Conservation (phyloP, 92 coral and sea anemone species). For the Diadumene lineata region DNA sequence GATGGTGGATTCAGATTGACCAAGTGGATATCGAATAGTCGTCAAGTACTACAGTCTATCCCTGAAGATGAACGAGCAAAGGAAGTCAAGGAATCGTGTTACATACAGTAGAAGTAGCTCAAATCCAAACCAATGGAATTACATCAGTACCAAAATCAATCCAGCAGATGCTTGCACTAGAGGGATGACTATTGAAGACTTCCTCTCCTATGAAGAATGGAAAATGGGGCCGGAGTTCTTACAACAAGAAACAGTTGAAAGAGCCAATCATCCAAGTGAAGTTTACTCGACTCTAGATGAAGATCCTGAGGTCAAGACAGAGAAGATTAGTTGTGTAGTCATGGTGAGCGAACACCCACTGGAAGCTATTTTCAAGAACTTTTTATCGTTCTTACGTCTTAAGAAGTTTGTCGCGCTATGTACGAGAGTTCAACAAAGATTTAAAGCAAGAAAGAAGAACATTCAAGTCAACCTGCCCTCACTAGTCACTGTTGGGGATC, state of each 20-base stretch:
- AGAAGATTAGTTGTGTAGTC: constrained; percentile 1
- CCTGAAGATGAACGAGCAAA: constrained; percentile 33
- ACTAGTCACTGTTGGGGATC: constrained; percentile 1
- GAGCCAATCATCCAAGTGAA: background rate
- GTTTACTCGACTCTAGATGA: constrained; percentile 4
- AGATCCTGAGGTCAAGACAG: constrained; percentile 44
- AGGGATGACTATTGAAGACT: constrained; percentile 33
- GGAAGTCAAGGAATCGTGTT: constrained; percentile 36
- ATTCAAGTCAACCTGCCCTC: background rate
- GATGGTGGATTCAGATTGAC: constrained; percentile 37
- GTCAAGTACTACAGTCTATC: constrained; percentile 37
- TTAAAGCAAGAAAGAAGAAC: background rate
- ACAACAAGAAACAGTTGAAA: constrained; percentile 4
- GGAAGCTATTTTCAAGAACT: constrained; percentile 18
- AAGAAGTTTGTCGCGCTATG: constrained; percentile 28
- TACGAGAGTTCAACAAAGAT: constrained; percentile 12
- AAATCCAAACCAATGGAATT: constrained; percentile 3
- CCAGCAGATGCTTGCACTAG: constrained; percentile 27
- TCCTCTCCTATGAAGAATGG: constrained; percentile 36
- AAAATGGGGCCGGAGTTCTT: constrained; percentile 39
- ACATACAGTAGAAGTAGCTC: constrained; percentile 7
- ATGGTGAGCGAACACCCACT: background rate
- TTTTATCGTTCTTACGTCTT: constrained; percentile 31
- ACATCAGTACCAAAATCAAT: constrained; percentile 10
- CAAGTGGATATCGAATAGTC: constrained; percentile 27